These are phyloP conservation scores for Mycetomoellerius zeteki DNA, from an alignment of 1,140 invertebrate species.

Conservation along the genomic window DNA sequence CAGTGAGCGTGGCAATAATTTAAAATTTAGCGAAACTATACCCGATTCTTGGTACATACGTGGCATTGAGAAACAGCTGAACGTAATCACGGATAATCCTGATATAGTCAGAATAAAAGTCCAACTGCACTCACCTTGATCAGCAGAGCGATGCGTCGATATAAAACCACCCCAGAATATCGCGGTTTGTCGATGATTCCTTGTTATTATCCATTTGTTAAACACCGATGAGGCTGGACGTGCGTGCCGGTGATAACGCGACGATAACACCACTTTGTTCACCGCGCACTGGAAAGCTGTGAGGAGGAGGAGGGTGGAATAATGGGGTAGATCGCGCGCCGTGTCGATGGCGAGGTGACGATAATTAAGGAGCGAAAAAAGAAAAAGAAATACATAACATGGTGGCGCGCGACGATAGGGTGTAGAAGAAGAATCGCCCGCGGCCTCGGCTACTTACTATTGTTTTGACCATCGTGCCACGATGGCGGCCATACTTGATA, in stretches of 20 bases:
- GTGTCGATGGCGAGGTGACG: background rate
- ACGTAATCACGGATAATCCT: constrained; percentile 7
- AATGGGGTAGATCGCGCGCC: constrained; percentile 28
- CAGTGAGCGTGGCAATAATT: background rate
- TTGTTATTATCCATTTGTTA: constrained; percentile 73
- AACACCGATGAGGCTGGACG: constrained; percentile 55
- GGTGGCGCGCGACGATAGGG: constrained; percentile 28
- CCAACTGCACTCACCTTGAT: constrained; percentile 68
- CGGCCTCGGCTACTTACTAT: constrained; percentile 84
- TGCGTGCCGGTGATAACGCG: constrained; percentile 69
- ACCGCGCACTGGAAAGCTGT: constrained; percentile 72
- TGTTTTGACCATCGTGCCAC: constrained; percentile 87
- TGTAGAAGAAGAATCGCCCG: constrained; percentile 59
- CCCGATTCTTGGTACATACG: background rate
- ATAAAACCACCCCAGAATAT: constrained; percentile 49
- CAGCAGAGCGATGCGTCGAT: constrained; percentile 39
- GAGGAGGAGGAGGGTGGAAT: constrained; percentile 59
- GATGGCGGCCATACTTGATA: constrained; percentile 87
- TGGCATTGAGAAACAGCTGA: background rate
- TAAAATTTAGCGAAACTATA: background rate
- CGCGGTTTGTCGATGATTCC: constrained; percentile 23
- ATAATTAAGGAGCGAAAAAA: constrained; percentile 54
- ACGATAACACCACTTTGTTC: constrained; percentile 75
- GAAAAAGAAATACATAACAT: constrained; percentile 42
- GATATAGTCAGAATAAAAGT: background rate